phyloP scores from a whole-genome alignment of 1,140 invertebrate species.

The Bombyx mandarina region DNA sequence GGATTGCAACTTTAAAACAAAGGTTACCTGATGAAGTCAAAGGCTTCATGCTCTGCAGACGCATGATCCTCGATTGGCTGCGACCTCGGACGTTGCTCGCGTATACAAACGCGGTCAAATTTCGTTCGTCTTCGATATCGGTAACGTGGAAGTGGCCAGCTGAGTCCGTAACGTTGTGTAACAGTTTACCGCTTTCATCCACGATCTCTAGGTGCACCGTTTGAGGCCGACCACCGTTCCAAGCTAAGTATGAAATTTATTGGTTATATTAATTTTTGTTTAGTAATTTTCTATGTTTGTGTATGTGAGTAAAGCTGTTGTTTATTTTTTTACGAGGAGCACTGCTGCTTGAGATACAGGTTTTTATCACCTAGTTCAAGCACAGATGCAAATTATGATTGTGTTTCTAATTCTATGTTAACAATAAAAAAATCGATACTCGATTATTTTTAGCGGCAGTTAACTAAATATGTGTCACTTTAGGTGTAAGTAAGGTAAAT shows the following conservation, averaged over 20 bases:
- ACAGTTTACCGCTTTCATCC: constrained; percentile 22
- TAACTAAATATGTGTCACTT: too few species aligned
- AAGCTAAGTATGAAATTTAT: constrained; percentile 22
- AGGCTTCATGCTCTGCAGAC: constrained; percentile 34
- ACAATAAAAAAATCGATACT: too few species aligned
- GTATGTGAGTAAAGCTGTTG: too few species aligned
- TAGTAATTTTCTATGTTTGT: not conserved
- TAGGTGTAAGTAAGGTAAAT: too few species aligned
- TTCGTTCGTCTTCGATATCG: constrained; percentile 26
- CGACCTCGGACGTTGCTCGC: constrained; percentile 33
- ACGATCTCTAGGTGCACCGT: constrained; percentile 34
- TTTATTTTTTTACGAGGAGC: too few species aligned
- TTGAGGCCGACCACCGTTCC: constrained; percentile 49
- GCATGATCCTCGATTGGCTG: constrained; percentile 25
- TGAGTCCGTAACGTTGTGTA: constrained; percentile 39
- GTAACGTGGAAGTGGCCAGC: constrained; percentile 43
- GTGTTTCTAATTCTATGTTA: too few species aligned
- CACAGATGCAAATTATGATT: too few species aligned
- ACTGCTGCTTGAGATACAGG: too few species aligned
- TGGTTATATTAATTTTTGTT: not conserved
- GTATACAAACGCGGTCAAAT: constrained; percentile 41
- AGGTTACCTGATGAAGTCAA: not conserved
- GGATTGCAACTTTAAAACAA: constrained; percentile 25
- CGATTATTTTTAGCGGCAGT: too few species aligned
- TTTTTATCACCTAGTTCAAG: too few species aligned